A percentile compares a stretch with the other conserved stretches of the same genome.
These are phyloP conservation scores for Eucidaris tribuloides DNA, from an alignment of 35 echinoderm and acorn worm species.

Conservation along the genomic window DNA sequence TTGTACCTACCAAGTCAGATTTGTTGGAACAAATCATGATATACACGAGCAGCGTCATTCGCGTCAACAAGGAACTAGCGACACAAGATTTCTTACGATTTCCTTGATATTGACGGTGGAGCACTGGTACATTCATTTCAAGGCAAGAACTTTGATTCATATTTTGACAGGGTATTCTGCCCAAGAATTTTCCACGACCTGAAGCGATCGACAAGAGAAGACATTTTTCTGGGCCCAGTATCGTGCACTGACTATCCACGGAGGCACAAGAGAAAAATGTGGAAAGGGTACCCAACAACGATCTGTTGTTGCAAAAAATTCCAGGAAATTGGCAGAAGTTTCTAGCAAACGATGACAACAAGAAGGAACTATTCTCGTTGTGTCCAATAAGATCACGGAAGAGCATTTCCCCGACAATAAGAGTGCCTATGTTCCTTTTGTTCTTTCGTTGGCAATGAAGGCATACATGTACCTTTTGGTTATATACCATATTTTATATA, in stretches of 20 bases:
- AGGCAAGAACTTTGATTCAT: conserved; percentile 35
- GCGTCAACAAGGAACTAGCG: conserved; percentile 10
- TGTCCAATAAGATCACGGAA: conserved; percentile 22
- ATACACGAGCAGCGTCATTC: background rate
- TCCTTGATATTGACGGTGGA: conserved; percentile 5
- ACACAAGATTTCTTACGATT: conserved; percentile 12
- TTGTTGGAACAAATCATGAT: background rate
- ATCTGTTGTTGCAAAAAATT: background rate
- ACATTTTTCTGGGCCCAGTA: conserved; percentile 37
- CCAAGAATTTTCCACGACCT: conserved; percentile 32
- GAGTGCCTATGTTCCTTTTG: background rate
- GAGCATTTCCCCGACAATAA: background rate
- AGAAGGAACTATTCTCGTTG: conserved; percentile 18
- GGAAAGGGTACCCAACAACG: background rate
- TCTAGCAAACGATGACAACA: background rate
- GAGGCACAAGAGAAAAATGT: background rate
- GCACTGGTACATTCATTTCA: conserved; percentile 34
- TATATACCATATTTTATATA: too few species aligned
- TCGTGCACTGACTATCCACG: background rate
- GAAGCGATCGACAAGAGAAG: conserved; percentile 42
- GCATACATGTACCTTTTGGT: too few species aligned
- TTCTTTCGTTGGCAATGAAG: too few species aligned
- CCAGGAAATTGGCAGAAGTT: background rate
- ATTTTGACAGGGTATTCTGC: conserved; percentile 36
- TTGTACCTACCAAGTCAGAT: conserved; percentile 26